These are phyloP conservation scores for Phyllopteryx taeniolatus DNA, from an alignment of 2,113 vertebrate genomes.

Conservation along the genomic window DNA sequence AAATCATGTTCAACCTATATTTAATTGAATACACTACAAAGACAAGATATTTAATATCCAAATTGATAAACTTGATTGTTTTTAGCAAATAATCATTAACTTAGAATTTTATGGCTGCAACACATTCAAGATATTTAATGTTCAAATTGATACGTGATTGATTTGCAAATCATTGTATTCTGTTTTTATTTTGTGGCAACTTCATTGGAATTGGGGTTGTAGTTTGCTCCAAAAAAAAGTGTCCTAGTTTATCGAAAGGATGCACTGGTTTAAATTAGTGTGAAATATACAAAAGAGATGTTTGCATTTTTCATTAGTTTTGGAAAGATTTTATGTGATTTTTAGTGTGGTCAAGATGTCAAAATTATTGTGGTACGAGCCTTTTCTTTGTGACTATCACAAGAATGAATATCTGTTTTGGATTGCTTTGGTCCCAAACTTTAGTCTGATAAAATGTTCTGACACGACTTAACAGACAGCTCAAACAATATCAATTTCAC, in stretches of 20 bases:
- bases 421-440: slow-evolving; percentile 5
- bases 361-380: slow-evolving; percentile 9
- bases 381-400: slow-evolving; percentile 11
- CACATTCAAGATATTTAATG: too few relatives aligned
- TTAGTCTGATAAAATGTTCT: slow-evolving; percentile 23
- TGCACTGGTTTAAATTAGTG: neutral
- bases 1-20: too few relatives aligned
- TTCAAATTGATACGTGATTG: too few relatives aligned
- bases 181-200: too few relatives aligned
- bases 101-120: too few relatives aligned
- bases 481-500: slow-evolving; percentile 41
- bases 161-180: too few relatives aligned
- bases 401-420: slow-evolving; percentile 11
- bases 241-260: slow-evolving; percentile 5
- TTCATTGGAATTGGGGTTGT: too few relatives aligned
- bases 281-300: neutral
- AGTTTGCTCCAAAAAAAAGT: neutral
- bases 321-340: slow-evolving; percentile 4
- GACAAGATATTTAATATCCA: too few relatives aligned
- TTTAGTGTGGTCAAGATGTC: slow-evolving; percentile 1
- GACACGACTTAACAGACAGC: slow-evolving; percentile 19
- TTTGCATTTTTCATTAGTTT: slow-evolving; percentile 14
- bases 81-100: too few relatives aligned
- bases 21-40: too few relatives aligned
- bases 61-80: too few relatives aligned